Base-by-base conservation (phyloP, 2,888 invertebrate genomes). In the Gastracanthus pulcherrimus region DNA sequence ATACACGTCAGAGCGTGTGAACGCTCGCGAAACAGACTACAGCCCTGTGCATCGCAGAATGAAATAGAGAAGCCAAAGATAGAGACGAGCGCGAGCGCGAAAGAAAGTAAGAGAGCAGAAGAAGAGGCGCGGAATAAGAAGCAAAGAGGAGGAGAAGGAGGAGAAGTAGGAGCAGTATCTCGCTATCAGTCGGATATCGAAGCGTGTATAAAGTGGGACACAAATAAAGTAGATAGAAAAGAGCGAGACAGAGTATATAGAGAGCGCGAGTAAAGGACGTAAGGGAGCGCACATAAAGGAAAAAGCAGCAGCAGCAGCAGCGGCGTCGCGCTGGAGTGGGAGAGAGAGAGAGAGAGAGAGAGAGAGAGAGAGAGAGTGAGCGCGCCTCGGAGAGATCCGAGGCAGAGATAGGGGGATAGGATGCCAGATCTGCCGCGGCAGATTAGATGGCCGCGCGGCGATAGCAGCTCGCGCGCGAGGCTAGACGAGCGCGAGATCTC, bases 381-480 rank as follows among this genome's bases (percentile, higher is more conserved):
- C 29, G 66, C n/a, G n/a, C n/a, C n/a, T n/a, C n/a, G n/a, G n/a
- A 36, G 74, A 77, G 80, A 91, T 90, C 88, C 87, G 85, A 51
- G 85, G 81, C 85, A 82, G 80, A 84, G 91, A 91, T 91, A 90
- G 79, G 83, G 82, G 89, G 86, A 90, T 90, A 90, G 91, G 90
- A 91, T 89, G 89, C 90, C 87, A 90, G 91, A 91, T 91, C 85
- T 88, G 86, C 87, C 85, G 87, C 85, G 85, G 83, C 84, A 88
- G 90, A 90, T 90, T 88, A 91, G 91, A 91, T 91, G 51, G 86
- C 82, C 87, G 86, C 87, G 77, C 84, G 86, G 82, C 82, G 90
- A 89, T 90, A n/a, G 82, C 85, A 85, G 86, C 87, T 86, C 86
- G 77, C 82, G 84, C 83, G 58, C 60, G 36, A 74, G 74, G 83